Conservation (phyloP, 2,113 vertebrate species). For the Cricetomys ansorgei region DNA sequence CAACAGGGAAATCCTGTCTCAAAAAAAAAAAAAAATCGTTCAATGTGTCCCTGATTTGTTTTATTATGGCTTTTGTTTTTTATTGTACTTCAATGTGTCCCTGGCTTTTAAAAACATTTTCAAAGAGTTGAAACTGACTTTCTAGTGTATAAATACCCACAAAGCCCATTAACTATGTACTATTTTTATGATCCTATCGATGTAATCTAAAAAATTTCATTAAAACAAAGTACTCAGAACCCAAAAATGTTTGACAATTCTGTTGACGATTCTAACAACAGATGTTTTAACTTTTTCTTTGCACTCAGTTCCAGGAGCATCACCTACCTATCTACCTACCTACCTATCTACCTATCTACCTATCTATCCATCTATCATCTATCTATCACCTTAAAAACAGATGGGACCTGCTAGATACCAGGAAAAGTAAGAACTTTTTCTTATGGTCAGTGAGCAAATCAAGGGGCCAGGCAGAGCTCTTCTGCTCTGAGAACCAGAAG, state of each 20-base stretch:
- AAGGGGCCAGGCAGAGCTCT: neutral
- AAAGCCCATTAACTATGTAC: neutral
- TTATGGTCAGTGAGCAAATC: constrained; percentile 19
- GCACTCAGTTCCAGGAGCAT: neutral
- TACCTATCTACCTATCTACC: too few relatives aligned
- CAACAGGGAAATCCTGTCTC: too few relatives aligned
- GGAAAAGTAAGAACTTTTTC: neutral
- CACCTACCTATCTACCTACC: neutral
- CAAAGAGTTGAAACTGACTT: constrained; percentile 25
- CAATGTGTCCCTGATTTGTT: neutral
- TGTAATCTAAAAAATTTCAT: constrained; percentile 45
- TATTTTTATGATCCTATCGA: neutral
- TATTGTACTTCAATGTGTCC: neutral
- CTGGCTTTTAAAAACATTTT: constrained; percentile 33
- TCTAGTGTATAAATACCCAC: constrained; percentile 9
- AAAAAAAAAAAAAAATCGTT: neutral
- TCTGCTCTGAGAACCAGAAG: neutral
- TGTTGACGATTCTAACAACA: neutral
- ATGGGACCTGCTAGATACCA: neutral
- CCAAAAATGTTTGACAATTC: neutral
- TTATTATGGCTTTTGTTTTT: neutral
- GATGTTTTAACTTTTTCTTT: constrained; percentile 15
- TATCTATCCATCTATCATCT: too few relatives aligned
- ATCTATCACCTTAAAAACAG: neutral
- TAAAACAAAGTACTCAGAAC: constrained; percentile 5